Percentiles rank a stretch among this genome's conserved stretches.
phyloP scores from a whole-genome alignment of 1,140 invertebrate genomes.

The Alviniconcha marisindica region DNA sequence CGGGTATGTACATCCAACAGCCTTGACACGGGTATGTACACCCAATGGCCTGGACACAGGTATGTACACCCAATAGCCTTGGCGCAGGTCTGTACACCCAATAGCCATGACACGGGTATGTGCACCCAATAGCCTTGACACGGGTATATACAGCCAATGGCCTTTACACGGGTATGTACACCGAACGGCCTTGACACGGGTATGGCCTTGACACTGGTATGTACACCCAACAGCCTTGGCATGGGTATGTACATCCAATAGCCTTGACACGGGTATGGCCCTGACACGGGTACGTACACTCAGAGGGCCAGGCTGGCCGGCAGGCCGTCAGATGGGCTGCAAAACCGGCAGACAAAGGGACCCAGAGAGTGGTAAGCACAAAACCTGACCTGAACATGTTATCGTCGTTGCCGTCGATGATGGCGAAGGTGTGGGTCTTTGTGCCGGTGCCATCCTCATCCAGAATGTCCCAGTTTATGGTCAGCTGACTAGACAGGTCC shows the following conservation, averaged over 20 bases:
- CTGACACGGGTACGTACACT: not conserved
- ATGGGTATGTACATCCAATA: not conserved
- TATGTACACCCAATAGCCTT: too few species aligned
- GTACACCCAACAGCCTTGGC: not conserved
- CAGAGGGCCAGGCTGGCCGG: not conserved
- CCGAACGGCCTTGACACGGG: too few species aligned
- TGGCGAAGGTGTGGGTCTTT: not conserved
- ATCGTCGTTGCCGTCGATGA: constrained; percentile 4
- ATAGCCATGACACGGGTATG: too few species aligned
- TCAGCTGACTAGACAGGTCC: too few species aligned
- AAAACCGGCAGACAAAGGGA: too few species aligned
- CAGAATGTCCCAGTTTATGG: not conserved
- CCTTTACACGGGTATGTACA: too few species aligned
- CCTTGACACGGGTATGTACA: too few species aligned
- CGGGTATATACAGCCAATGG: too few species aligned
- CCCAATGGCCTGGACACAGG: too few species aligned
- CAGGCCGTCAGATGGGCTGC: not conserved
- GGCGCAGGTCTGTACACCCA: too few species aligned
- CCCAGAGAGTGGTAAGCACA: not conserved
- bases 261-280: not conserved
- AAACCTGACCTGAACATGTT: constrained; percentile 18
- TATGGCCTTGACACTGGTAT: not conserved
- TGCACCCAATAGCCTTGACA: too few species aligned
- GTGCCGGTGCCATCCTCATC: constrained; percentile 5
- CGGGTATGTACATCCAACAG: too few species aligned